These are phyloP conservation scores for Periphyllus acericola DNA, from an alignment of 2,888 invertebrate species.

Conservation along the genomic window DNA sequence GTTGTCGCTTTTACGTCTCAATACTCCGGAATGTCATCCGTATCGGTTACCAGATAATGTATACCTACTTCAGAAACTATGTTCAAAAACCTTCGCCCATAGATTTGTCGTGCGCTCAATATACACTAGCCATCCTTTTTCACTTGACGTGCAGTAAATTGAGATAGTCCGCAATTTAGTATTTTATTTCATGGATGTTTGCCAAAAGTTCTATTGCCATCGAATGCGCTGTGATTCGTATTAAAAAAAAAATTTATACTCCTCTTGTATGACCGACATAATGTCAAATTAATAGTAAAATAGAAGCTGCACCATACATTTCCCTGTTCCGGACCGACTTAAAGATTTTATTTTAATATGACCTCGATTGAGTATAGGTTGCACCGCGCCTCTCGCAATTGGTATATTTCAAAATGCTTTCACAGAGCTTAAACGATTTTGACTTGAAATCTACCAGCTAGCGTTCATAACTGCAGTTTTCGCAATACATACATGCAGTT, in stretches of 20 bases:
- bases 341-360: too few relatives aligned
- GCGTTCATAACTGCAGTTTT: too few relatives aligned
- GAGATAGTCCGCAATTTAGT: conserved; percentile 12
- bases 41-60: not conserved
- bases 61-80: not conserved
- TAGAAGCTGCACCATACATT: not conserved
- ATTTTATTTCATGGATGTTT: conserved; percentile 16
- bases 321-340: not conserved
- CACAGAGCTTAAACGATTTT: too few relatives aligned
- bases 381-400: too few relatives aligned
- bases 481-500: too few relatives aligned
- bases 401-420: too few relatives aligned
- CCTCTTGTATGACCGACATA: not conserved
- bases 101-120: not conserved
- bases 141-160: conserved; percentile 1
- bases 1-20: too few relatives aligned
- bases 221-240: conserved; percentile 11
- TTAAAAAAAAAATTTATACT: not conserved
- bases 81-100: not conserved
- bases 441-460: too few relatives aligned
- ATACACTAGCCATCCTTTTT: not conserved
- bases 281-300: conserved; percentile 1
- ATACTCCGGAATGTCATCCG: too few relatives aligned
- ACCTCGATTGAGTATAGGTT: too few relatives aligned
- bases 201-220: conserved; percentile 15